A percentile compares a stretch with the other conserved stretches of the same genome.
phyloP scores from a whole-genome alignment of 2,888 invertebrate species.

The Tenthredo mesomela region DNA sequence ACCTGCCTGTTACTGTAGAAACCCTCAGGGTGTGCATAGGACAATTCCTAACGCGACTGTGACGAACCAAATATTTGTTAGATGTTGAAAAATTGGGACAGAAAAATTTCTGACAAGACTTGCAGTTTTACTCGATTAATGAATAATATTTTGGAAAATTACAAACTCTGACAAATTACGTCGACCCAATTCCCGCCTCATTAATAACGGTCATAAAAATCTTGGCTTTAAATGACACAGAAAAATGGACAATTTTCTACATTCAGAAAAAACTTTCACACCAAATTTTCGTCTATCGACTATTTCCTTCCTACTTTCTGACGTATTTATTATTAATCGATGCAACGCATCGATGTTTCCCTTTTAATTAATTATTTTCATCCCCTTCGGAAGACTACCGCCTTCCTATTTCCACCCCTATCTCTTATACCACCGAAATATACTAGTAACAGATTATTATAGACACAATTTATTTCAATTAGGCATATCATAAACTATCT shows the following conservation, averaged over 20 bases:
- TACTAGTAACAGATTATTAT: neutral
- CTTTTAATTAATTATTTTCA: neutral
- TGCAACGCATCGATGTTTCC: neutral
- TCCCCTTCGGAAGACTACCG: neutral
- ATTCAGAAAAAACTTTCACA: neutral
- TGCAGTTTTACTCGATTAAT: neutral
- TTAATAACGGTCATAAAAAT: neutral
- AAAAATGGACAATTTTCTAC: neutral
- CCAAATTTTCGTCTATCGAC: neutral
- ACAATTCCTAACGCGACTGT: neutral
- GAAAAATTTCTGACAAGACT: neutral
- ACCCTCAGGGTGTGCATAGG: constrained; percentile 6
- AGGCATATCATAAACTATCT: neutral
- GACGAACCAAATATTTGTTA: constrained; percentile 29
- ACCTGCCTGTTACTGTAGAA: neutral
- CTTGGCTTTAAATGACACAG: neutral
- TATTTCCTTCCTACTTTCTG: neutral
- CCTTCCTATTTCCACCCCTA: neutral
- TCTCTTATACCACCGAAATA: neutral
- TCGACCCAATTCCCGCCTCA: neutral
- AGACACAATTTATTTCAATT: constrained; percentile 1
- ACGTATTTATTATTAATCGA: neutral
- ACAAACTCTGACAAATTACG: neutral
- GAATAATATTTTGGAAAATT: neutral
- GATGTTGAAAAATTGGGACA: neutral